Evolutionary conservation across 2,888 invertebrate genomes (phyloP), one percentile per base, ranked within the genome.

Genomic region (Empis stercorea): DNA sequence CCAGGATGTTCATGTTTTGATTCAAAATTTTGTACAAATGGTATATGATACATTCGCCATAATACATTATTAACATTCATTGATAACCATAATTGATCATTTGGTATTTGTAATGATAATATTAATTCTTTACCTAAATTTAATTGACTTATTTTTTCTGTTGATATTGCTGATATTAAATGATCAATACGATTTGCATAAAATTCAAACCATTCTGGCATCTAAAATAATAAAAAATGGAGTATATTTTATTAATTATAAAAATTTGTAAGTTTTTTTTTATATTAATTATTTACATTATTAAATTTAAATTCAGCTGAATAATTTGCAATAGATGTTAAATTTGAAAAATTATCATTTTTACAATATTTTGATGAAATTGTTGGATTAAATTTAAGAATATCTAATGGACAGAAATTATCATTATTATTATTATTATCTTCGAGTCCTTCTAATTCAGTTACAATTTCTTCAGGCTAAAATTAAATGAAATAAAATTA

Each of bases 311-410:
- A 51, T 53, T 65, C 61, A 55, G 64, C 60, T 43, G 62, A 61
- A 45, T 65, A 67, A 51, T 67, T 60, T 2, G 65, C 64, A 37
- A 68, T 64, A 4, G 68, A 63, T 10, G 68, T 68, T 38, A 66
- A 63, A 49, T 65, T 63, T 47, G 67, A 64, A 51, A 67, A 68
- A 49, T 66, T 64, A 46, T 64, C 64, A 23, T 64, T 60, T 45
- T 65, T 66, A 53, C 68, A 68, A 48, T 64, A 65, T 45, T 64
- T 66, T 5, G 66, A 66, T 4, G 65, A 65, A 32, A 68, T 68
- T 47, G 68, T 67, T 17, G 68, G 68, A 20, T 62, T 61, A 46
- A 68, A 67, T 57, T 68, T 68, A 6, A 68, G 58, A 43, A 68
- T 62, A 49, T 68, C 68, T 46, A 65, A 65, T 43, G 68, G 68